phyloP scores from a whole-genome alignment of 2,888 invertebrate genomes.

The Cephonodes hylas region DNA sequence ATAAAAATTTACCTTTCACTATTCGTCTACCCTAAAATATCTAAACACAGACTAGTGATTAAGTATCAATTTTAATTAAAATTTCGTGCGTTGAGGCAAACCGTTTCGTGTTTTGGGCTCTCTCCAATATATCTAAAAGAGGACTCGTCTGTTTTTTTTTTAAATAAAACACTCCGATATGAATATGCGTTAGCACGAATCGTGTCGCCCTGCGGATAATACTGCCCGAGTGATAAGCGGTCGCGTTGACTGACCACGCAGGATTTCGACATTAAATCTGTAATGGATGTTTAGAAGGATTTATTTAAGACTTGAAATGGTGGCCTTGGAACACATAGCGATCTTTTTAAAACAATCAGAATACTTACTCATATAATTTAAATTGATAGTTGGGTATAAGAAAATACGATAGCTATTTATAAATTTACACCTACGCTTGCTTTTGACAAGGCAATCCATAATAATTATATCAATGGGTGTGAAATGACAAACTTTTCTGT shows the following conservation, averaged over 20 bases:
- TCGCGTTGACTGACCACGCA: background rate
- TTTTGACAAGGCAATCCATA: too few species aligned
- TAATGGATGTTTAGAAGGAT: background rate
- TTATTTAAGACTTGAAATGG: too few species aligned
- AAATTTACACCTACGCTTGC: too few species aligned
- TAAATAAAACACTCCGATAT: slow-evolving; percentile 1
- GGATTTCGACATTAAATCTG: background rate
- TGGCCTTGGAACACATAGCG: too few species aligned
- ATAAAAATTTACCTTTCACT: too few species aligned
- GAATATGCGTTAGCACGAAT: slow-evolving; percentile 10
- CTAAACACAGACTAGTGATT: background rate
- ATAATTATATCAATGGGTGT: too few species aligned
- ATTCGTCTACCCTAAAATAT: too few species aligned
- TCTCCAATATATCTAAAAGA: slow-evolving; percentile 2
- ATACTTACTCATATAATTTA: too few species aligned
- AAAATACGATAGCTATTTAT: too few species aligned
- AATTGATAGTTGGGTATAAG: too few species aligned
- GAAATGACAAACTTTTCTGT: too few species aligned
- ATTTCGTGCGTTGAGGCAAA: background rate
- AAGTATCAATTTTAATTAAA: slow-evolving; percentile 7
- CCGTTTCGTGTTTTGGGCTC: background rate
- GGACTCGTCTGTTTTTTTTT: slow-evolving; percentile 4
- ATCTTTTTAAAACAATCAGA: too few species aligned
- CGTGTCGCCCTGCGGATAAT: slow-evolving; percentile 10
- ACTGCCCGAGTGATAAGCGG: background rate